Evolutionary conservation across 1,140 invertebrate species (phyloP).

Genomic region (Cotesia typhae): DNA sequence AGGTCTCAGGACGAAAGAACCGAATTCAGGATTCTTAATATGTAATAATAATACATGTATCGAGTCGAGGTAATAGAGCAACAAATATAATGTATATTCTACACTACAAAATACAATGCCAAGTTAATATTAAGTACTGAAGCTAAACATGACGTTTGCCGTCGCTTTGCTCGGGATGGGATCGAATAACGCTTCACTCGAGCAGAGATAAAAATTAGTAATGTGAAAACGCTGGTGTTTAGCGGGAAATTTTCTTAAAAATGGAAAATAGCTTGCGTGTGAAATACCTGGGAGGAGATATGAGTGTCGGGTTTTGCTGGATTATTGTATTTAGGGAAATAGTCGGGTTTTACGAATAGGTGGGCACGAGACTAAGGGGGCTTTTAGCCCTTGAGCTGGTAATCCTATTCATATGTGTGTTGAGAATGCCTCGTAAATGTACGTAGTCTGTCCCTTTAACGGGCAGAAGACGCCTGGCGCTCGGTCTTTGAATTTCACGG

Average conservation of each 20-base stretch:
- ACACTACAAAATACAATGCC: too few species aligned
- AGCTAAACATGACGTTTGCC: too few species aligned
- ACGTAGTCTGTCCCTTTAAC: neutral
- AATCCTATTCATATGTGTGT: slow-evolving; percentile 3
- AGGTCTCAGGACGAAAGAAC: neutral
- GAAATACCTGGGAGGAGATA: neutral
- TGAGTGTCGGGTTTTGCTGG: neutral
- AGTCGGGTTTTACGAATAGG: neutral
- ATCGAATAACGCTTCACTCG: too few species aligned
- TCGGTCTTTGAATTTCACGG: slow-evolving; percentile 22
- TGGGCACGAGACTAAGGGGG: neutral
- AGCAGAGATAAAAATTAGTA: too few species aligned
- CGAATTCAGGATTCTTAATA: too few species aligned
- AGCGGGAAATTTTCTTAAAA: neutral
- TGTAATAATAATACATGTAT: too few species aligned
- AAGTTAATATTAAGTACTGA: too few species aligned
- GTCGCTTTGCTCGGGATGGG: too few species aligned
- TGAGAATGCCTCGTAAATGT: slow-evolving; percentile 15
- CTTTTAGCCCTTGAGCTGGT: slow-evolving; percentile 6
- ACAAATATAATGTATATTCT: too few species aligned
- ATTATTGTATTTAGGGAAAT: slow-evolving; percentile 31
- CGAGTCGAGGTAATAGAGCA: too few species aligned
- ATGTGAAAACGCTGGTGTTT: neutral
- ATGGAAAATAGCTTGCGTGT: slow-evolving; percentile 18
- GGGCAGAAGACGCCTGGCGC: slow-evolving; percentile 6